Conservation (phyloP, 2,888 invertebrate species). For the Andricus curvator region DNA sequence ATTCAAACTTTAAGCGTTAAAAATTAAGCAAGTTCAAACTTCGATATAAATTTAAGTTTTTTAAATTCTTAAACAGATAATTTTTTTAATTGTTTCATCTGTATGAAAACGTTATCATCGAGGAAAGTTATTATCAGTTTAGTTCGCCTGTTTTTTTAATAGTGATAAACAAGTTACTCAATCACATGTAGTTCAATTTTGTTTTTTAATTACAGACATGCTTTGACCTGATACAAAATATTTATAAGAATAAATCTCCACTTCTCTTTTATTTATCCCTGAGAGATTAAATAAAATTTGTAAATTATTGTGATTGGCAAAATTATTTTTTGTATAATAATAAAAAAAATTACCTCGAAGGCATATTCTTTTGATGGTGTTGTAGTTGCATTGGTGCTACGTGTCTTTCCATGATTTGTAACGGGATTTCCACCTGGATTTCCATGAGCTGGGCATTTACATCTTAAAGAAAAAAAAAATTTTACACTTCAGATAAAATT, state of each 20-base stretch:
- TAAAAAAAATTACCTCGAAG: constrained; percentile 83
- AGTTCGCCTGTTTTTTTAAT: not conserved
- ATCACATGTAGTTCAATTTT: too few relatives aligned
- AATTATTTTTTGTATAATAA: not conserved
- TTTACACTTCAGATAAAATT: not conserved
- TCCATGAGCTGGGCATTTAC: constrained; percentile 89
- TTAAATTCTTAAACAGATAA: not conserved
- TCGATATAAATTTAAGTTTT: too few relatives aligned
- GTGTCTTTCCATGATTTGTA: constrained; percentile 68
- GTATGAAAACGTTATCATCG: not conserved
- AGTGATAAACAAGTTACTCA: too few relatives aligned
- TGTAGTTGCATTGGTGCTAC: constrained; percentile 77
- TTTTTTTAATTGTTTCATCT: not conserved
- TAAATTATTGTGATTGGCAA: not conserved
- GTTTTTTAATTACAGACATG: too few relatives aligned
- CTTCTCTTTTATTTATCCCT: not conserved
- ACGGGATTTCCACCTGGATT: constrained; percentile 80
- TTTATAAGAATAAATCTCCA: too few relatives aligned
- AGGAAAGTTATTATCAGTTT: too few relatives aligned
- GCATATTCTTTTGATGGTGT: constrained; percentile 86
- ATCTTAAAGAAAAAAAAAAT: constrained; percentile 79
- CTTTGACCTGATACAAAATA: too few relatives aligned
- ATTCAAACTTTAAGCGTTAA: too few relatives aligned
- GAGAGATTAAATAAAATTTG: not conserved
- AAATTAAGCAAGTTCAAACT: too few relatives aligned